Base-by-base conservation (phyloP, 2,113 vertebrate species). In the Helogale parvula region DNA sequence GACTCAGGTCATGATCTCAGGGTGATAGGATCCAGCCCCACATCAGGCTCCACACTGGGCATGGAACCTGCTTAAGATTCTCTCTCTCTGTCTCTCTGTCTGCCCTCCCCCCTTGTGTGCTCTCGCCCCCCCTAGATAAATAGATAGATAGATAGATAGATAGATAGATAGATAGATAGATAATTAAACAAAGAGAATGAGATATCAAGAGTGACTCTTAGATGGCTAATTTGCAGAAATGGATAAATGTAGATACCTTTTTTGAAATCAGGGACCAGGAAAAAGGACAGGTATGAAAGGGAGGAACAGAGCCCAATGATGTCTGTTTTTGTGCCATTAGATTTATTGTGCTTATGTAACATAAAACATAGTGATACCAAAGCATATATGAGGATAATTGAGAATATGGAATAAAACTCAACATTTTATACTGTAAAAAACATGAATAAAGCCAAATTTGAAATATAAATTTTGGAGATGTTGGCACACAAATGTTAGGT, bases 381-480 rank as follows among this genome's bases (percentile, higher is more conserved):
- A 65, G 54, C 29, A 29, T 25, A 33, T 27, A 54, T 5, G 17
- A 14, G 7, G 47, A 68, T 50, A 52, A 17, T 21, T 74, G 13
- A 57, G 6, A 15, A 35, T 35, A 66, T 29, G 31, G 3, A 23
- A 19, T 96, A 90, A 90, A 82, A 74, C 29, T 66, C 12, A 80
- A 86, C 15, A 45, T 10, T 35, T 23, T 69, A n/a, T 23, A 29
- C 15, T 45, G 0, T 25, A 57, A 33, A 77, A 80, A 65, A 76
- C 57, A 31, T 85, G 60, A 63, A 72, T 80, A 52, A 63, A 35
- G 63, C n/a, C 10, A 1, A 87, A 21, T 45, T 81, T 92, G 15
- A 92, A 95, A 81, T 66, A 72, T 16, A 90, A 81, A 80, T 47
- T 86, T 74, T 84, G 29, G 8, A 60, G 45, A 79, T 23, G 21